Conservation (phyloP, 35 echinoderm and acorn worm species). For the Stichopus chloronotus region DNA sequence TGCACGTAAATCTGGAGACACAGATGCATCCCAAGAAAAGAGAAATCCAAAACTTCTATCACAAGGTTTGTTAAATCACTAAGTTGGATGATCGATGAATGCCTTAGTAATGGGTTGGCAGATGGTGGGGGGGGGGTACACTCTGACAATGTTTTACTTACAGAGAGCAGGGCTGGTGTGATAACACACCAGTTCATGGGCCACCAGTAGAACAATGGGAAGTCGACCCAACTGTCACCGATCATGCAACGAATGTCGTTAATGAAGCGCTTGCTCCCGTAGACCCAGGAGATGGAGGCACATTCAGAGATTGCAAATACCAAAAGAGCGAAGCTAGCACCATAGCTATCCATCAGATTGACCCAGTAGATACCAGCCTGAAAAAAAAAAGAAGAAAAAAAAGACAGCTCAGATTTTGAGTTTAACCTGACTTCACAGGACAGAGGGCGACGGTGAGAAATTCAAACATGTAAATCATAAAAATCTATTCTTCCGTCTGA, state of each 20-base stretch:
- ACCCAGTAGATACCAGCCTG: slow-evolving; percentile 97
- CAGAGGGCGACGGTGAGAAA: too few relatives aligned
- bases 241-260: slow-evolving; percentile 93
- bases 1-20: too few relatives aligned
- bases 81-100: too few relatives aligned
- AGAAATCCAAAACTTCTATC: too few relatives aligned
- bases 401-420: neutral
- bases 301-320: slow-evolving; percentile 75
- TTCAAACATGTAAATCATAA: too few relatives aligned
- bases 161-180: slow-evolving; percentile 84
- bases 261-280: slow-evolving; percentile 77
- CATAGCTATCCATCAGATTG: slow-evolving; percentile 86
- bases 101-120: too few relatives aligned
- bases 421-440: too few relatives aligned
- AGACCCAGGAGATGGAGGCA: slow-evolving; percentile 79
- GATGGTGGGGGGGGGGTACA: too few relatives aligned
- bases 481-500: too few relatives aligned
- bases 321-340: slow-evolving; percentile 84
- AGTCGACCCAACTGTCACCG: slow-evolving; percentile 71
- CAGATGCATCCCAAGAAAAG: too few relatives aligned
- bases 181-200: slow-evolving; percentile 84
- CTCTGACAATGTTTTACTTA: slow-evolving; percentile 51
- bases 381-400: neutral
- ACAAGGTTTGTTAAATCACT: too few relatives aligned
- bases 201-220: slow-evolving; percentile 84